These are phyloP conservation scores for Empidonax traillii DNA, from an alignment of 2,113 vertebrate genomes.

Conservation along the genomic window DNA sequence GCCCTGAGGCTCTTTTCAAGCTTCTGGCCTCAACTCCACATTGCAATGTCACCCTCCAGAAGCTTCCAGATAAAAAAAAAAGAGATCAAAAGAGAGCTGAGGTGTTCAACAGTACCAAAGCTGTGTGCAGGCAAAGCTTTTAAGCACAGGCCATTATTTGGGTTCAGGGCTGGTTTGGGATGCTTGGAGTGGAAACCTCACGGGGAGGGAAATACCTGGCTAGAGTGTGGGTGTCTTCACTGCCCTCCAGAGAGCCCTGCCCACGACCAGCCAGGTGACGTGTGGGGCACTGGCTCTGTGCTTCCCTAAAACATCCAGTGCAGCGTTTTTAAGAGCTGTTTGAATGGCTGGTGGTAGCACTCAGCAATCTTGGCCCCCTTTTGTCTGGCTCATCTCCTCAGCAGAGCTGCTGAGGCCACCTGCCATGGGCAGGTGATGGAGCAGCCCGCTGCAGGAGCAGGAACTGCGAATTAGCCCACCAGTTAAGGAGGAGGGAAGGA, in stretches of 20 bases:
- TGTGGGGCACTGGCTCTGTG: fast-evolving
- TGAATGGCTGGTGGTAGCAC: neutral
- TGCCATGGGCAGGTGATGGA: neutral
- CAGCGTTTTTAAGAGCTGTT: neutral
- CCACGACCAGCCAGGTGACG: neutral
- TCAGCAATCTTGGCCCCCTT: neutral
- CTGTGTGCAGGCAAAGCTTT: neutral
- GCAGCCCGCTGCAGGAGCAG: constrained; percentile 31
- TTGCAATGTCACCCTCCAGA: neutral
- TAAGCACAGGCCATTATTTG: fast-evolving
- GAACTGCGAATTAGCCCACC: constrained; percentile 51
- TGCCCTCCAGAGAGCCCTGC: neutral
- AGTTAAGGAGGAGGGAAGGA: constrained; percentile 65
- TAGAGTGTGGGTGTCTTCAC: fast-evolving
- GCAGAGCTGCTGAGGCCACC: neutral
- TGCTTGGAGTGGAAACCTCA: fast-evolving
- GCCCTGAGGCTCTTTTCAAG: neutral
- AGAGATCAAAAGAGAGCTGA: neutral
- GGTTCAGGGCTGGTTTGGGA: neutral
- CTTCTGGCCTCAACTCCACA: neutral
- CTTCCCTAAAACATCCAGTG: neutral
- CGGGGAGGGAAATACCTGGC: fast-evolving
- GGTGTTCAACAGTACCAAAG: neutral
- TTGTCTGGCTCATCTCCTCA: neutral
- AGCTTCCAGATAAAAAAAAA: neutral